phyloP scores from a whole-genome alignment of 2,797 vertebrate species.

The Coracias cyanogaster region DNA sequence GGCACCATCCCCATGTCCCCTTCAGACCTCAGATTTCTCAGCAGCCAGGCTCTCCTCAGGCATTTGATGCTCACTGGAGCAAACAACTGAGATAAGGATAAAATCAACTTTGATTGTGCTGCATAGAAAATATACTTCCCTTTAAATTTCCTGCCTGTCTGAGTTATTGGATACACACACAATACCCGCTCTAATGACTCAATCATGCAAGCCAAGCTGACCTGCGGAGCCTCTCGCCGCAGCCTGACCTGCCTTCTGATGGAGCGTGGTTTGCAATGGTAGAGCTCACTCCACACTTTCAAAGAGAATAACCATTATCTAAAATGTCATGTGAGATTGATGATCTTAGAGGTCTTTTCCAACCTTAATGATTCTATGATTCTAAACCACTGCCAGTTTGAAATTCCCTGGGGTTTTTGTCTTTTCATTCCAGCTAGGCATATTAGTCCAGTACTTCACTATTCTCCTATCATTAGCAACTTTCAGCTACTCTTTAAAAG shows the following conservation, averaged over 20 bases:
- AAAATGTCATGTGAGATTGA: fast-evolving
- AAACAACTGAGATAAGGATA: constrained; percentile 38
- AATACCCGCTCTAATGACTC: not conserved
- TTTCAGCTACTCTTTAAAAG: not conserved
- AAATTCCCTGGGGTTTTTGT: not conserved
- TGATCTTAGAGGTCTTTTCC: too few relatives aligned
- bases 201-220: not conserved
- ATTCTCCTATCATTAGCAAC: not conserved
- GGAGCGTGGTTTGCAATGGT: not conserved
- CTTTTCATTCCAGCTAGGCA: not conserved
- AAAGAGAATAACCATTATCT: not conserved
- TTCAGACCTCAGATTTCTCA: constrained; percentile 2
- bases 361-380: not conserved
- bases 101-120: constrained; percentile 50
- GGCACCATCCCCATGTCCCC: not conserved
- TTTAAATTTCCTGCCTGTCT: constrained; percentile 60
- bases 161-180: constrained; percentile 17
- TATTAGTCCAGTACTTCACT: not conserved
- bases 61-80: constrained; percentile 31
- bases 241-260: not conserved
- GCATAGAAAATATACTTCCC: constrained; percentile 56
- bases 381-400: not conserved
- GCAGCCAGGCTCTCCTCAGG: not conserved
- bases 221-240: fast-evolving
- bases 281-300: not conserved